Conservation (phyloP, 2,113 vertebrate species). For the Smithornis capensis region DNA sequence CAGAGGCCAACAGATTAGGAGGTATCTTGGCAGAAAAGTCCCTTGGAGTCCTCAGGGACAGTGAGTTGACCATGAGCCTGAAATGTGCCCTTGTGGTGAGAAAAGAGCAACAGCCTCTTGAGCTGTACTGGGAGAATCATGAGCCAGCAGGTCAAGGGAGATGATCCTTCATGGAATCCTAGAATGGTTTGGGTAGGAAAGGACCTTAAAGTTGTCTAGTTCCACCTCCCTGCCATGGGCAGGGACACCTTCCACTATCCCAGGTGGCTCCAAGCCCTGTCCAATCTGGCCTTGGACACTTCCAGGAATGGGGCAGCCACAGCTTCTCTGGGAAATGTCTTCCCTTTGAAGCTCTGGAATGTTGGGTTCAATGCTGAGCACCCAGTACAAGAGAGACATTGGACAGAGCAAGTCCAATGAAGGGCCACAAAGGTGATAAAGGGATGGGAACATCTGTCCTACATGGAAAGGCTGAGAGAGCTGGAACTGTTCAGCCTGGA, state of each 20-base stretch:
- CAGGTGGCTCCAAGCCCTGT: background rate
- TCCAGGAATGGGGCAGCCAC: background rate
- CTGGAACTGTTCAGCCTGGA: background rate
- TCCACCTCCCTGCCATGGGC: too few species aligned
- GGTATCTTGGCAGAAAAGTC: background rate
- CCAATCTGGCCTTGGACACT: background rate
- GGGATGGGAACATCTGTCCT: background rate
- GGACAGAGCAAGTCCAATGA: background rate
- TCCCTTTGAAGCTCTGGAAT: background rate
- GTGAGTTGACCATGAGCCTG: background rate
- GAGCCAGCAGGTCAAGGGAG: background rate
- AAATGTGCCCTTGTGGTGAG: background rate
- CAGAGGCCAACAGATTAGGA: background rate
- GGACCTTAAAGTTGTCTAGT: background rate
- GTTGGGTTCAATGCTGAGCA: background rate
- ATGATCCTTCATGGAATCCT: background rate
- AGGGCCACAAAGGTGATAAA: background rate
- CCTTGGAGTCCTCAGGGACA: rapidly evolving
- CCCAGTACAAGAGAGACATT: background rate
- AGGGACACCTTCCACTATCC: background rate
- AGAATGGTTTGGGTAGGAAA: background rate
- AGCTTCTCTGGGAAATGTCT: background rate
- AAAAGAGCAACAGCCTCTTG: background rate
- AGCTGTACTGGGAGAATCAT: rapidly evolving
- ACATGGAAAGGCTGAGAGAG: background rate